Conservation (phyloP, 2,797 vertebrate species). For the Squalus acanthias region DNA sequence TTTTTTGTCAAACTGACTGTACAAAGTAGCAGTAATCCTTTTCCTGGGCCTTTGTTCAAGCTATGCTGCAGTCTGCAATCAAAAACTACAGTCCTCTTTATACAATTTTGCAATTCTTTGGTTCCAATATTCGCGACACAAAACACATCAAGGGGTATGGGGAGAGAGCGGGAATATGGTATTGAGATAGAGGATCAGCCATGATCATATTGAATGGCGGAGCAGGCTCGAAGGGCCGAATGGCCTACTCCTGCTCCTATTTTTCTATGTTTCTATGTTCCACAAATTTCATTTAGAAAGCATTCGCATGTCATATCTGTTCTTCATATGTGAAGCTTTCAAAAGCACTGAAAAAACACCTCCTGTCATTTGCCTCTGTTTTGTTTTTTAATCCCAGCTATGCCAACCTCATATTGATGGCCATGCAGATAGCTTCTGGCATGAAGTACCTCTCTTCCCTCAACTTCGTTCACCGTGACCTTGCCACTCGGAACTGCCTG, state of each 20-base stretch:
- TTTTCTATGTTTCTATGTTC: too few species aligned
- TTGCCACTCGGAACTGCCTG: constrained; percentile 92
- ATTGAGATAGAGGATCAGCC: too few species aligned
- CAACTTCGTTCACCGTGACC: constrained; percentile 93
- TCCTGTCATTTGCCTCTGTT: neutral
- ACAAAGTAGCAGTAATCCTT: neutral
- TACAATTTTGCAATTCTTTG: neutral
- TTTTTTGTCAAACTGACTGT: neutral
- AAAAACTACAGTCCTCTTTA: neutral
- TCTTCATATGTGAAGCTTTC: neutral
- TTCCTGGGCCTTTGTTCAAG: neutral
- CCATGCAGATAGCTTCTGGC: constrained; percentile 87
- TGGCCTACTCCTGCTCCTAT: too few species aligned
- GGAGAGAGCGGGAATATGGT: too few species aligned
- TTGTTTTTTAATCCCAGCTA: constrained; percentile 57
- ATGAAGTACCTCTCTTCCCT: constrained; percentile 97
- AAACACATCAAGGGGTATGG: too few species aligned
- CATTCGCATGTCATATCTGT: neutral
- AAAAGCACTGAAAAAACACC: neutral
- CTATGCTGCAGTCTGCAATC: neutral
- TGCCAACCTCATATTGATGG: constrained; percentile 81
- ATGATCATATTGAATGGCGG: too few species aligned
- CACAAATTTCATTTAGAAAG: neutral
- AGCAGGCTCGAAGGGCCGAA: too few species aligned
- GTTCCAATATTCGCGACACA: neutral